Percentiles rank a stretch among this genome's conserved stretches.
These are phyloP conservation scores for Anguilla rostrata DNA, from an alignment of 2,113 vertebrate species.

Conservation along the genomic window DNA sequence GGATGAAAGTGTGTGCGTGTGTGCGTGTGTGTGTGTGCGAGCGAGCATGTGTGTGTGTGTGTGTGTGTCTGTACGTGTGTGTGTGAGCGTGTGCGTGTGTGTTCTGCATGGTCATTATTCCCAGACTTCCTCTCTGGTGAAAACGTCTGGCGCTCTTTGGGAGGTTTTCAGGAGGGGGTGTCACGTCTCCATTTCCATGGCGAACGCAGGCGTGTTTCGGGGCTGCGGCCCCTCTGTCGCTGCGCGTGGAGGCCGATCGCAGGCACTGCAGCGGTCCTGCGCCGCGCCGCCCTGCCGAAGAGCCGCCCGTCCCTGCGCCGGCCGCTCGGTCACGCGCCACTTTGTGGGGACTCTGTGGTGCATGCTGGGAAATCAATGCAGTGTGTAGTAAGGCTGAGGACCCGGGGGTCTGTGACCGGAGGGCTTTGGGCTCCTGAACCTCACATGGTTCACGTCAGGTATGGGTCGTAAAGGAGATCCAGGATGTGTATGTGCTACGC, in stretches of 20 bases:
- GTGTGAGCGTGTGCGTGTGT: slow-evolving; percentile 40
- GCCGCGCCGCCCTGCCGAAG: too few relatives aligned
- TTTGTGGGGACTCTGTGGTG: not conserved
- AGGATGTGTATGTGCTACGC: not conserved
- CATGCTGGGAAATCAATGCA: not conserved
- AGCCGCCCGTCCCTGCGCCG: too few relatives aligned
- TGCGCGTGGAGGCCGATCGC: not conserved
- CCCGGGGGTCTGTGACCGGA: not conserved
- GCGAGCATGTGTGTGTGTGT: not conserved
- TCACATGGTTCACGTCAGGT: too few relatives aligned
- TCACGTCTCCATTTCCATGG: not conserved
- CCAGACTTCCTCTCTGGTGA: slow-evolving; percentile 1
- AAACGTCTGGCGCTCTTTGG: not conserved
- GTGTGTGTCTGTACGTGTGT: slow-evolving; percentile 26
- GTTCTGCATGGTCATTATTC: slow-evolving; percentile 39
- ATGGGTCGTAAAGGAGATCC: not conserved
- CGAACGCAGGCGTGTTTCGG: not conserved
- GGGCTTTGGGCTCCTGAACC: too few relatives aligned
- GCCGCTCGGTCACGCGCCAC: not conserved
- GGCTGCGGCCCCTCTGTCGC: too few relatives aligned
- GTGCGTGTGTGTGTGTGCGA: not conserved
- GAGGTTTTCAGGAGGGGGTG: too few relatives aligned
- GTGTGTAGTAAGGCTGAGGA: not conserved
- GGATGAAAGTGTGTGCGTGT: slow-evolving; percentile 4
- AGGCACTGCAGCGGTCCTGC: not conserved